Conservation (phyloP, 1,140 invertebrate species). For the Acromyrmex echinatior region DNA sequence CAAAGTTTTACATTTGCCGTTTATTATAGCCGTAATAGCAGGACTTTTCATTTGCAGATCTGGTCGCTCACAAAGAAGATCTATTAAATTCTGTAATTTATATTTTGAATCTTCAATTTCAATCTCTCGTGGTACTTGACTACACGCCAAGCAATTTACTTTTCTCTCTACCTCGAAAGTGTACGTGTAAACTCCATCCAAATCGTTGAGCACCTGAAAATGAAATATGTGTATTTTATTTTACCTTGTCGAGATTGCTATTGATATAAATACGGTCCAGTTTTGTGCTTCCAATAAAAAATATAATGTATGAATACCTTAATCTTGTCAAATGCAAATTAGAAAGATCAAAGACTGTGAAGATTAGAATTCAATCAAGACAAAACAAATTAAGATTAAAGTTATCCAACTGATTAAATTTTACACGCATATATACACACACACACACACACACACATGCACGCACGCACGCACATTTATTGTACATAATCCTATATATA, state of each 20-base stretch:
- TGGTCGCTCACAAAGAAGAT: constrained; percentile 91
- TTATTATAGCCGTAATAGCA: constrained; percentile 91
- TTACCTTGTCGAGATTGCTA: neutral
- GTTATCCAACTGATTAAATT: too few species aligned
- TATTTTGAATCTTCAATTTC: constrained; percentile 90
- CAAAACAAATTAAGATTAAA: neutral
- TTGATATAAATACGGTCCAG: neutral
- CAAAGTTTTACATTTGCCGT: constrained; percentile 96
- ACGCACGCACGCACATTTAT: neutral
- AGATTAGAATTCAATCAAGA: neutral
- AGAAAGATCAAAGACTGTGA: neutral
- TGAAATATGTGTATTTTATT: constrained; percentile 12
- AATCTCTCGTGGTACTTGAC: constrained; percentile 91
- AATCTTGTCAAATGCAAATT: neutral
- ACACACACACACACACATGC: rapidly evolving
- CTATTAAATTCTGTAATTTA: constrained; percentile 95
- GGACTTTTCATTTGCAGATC: constrained; percentile 96
- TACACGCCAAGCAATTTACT: constrained; percentile 95
- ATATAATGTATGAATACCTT: neutral
- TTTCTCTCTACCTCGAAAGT: constrained; percentile 97
- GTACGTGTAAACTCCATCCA: constrained; percentile 98
- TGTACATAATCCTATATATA: neutral
- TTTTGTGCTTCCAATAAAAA: neutral
- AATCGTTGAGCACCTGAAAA: constrained; percentile 94
- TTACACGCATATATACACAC: too few species aligned